These are phyloP conservation scores for Phoenicopterus ruber DNA, from an alignment of 2,113 vertebrate genomes.

Conservation along the genomic window DNA sequence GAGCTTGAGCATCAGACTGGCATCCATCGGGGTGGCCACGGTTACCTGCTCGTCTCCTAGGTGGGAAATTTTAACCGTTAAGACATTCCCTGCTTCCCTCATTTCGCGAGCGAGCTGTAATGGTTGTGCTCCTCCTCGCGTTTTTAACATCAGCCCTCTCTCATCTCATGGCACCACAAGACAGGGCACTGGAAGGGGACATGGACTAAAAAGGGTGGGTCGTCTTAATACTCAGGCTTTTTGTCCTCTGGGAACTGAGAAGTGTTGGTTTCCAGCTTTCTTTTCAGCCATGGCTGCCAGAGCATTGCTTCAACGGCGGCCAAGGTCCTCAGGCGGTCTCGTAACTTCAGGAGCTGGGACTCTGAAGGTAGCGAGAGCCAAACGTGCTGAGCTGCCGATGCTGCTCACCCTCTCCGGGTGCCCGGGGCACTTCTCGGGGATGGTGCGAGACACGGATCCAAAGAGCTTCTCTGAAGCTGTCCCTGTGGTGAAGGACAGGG, in stretches of 20 bases:
- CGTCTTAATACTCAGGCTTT: neutral
- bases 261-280: neutral
- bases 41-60: too few relatives aligned
- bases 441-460: neutral
- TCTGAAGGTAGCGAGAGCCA: neutral
- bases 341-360: neutral
- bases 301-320: neutral
- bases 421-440: neutral
- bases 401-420: neutral
- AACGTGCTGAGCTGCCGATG: neutral
- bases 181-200: neutral
- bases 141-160: neutral
- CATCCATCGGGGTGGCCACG: rapidly evolving
- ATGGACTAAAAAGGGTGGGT: neutral
- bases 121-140: rapidly evolving
- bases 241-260: neutral
- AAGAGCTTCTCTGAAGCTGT: neutral
- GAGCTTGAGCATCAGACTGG: rapidly evolving
- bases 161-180: neutral
- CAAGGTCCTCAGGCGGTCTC: neutral
- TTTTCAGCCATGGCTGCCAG: neutral
- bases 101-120: too few relatives aligned
- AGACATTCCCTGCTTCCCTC: neutral
- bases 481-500: neutral
- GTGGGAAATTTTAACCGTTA: neutral